These are phyloP conservation scores for Leptinotarsa defecta DNA, from an alignment of 1,140 invertebrate species.

Conservation along the genomic window DNA sequence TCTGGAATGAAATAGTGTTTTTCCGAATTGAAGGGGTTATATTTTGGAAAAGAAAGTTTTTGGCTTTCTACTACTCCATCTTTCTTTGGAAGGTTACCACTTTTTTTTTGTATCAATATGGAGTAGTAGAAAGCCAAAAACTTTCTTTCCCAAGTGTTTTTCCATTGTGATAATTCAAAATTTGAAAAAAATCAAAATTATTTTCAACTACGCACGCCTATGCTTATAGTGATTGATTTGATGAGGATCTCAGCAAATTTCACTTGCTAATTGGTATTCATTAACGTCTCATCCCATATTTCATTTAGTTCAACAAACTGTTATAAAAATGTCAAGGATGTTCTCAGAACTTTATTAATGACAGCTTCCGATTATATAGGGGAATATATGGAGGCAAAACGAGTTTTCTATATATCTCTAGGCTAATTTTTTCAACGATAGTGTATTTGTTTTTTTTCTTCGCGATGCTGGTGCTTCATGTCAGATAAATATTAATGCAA, in stretches of 20 bases:
- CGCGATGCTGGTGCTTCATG: background rate
- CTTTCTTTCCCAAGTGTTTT: too few relatives aligned
- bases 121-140: too few relatives aligned
- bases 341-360: background rate
- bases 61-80: too few relatives aligned
- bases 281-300: background rate
- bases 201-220: background rate
- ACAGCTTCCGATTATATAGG: background rate
- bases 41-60: too few relatives aligned
- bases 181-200: too few relatives aligned
- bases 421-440: background rate
- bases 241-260: background rate
- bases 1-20: too few relatives aligned
- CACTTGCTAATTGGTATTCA: background rate
- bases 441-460: background rate
- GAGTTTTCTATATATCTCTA: background rate
- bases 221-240: background rate
- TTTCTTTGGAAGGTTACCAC: too few relatives aligned
- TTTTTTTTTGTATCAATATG: too few relatives aligned
- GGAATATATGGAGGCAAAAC: background rate
- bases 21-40: too few relatives aligned
- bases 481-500: background rate
- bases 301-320: conserved; percentile 21
- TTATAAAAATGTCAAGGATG: conserved; percentile 19
- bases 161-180: too few relatives aligned